Evolutionary conservation across 2,888 invertebrate species (phyloP), one percentile per base, ranked within the genome.

Genomic region (Hermaeophaga mercurialis): DNA sequence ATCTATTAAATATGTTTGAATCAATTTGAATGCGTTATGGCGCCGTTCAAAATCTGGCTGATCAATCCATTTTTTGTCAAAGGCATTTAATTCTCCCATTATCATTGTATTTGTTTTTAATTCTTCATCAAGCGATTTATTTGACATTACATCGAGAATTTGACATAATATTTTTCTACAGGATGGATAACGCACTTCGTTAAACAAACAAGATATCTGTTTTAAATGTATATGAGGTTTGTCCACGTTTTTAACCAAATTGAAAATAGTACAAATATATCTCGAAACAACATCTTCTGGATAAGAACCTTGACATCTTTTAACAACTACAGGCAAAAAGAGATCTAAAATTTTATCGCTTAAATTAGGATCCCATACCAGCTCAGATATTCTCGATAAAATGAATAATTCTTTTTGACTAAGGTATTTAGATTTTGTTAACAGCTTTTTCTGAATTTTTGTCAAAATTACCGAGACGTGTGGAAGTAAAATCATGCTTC

Each of bases 11-110:
- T 82, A 76, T n/a, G 80, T 64, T 58, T 84, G 85, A 33, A 94
- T 84, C 66, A 81, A 78, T 66, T 85, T 86, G 66, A 93, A 92
- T 0, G 90, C 90, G 49, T 88, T 85, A 15, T 96, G 80, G 66
- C 97, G 83, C 66, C 82, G 82, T 58, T 90, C 87, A 69, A 91
- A 95, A 78, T 97, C 94, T 0, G 96, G 95, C 73, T 97, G 96
- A 67, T 96, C 96, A n/a, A 96, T 83, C 86, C 91, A 91, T 61
- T 88, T 85, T 38, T 84, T 82, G 76, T 96, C 91, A 82, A 87
- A 95, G 0, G 96, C 88, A 77, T 97, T 97, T 66, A 96, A 81
- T 74, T 89, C 84, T 3, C 74, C 73, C 1, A 90, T 76, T 9
- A 89, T 70, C 9, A 80, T 74, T 0, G 84, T 80, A 49, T 83